These are phyloP conservation scores for Siphlonurus alternatus DNA, from an alignment of 2,888 invertebrate genomes.

Conservation along the genomic window DNA sequence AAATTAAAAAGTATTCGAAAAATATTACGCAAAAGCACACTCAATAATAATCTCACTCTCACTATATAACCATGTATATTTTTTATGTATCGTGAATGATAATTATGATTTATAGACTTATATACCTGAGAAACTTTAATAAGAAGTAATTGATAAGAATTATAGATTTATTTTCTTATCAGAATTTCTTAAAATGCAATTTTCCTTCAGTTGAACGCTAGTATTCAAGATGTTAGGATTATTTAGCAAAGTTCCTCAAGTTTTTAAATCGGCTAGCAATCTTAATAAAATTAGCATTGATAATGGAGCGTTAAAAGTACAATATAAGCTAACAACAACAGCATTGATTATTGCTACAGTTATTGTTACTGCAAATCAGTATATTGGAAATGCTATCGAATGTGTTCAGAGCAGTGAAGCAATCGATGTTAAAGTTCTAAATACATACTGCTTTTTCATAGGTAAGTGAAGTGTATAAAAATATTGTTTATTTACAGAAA, in stretches of 20 bases:
- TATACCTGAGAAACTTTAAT: too few species aligned
- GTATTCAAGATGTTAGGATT: not conserved
- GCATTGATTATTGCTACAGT: constrained; percentile 26
- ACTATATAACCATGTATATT: too few species aligned
- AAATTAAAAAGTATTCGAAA: too few species aligned
- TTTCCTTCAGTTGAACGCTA: not conserved
- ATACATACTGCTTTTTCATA: constrained; percentile 17
- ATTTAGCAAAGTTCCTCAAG: not conserved
- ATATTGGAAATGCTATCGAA: constrained; percentile 14
- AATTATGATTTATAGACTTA: too few species aligned
- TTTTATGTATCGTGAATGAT: too few species aligned
- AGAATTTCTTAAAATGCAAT: too few species aligned
- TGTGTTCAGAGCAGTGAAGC: constrained; percentile 14
- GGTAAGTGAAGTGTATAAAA: not conserved
- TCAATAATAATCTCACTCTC: too few species aligned
- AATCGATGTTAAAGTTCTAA: constrained; percentile 15
- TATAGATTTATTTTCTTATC: too few species aligned
- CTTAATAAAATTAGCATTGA: not conserved
- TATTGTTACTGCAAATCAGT: constrained; percentile 22
- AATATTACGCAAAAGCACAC: too few species aligned
- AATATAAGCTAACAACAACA: constrained; percentile 12
- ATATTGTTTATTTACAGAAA: not conserved
- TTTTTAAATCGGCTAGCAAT: not conserved
- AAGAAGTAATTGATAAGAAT: too few species aligned
- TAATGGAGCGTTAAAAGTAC: not conserved